Conservation (phyloP, 2,113 vertebrate species). For the Lates calcarifer region DNA sequence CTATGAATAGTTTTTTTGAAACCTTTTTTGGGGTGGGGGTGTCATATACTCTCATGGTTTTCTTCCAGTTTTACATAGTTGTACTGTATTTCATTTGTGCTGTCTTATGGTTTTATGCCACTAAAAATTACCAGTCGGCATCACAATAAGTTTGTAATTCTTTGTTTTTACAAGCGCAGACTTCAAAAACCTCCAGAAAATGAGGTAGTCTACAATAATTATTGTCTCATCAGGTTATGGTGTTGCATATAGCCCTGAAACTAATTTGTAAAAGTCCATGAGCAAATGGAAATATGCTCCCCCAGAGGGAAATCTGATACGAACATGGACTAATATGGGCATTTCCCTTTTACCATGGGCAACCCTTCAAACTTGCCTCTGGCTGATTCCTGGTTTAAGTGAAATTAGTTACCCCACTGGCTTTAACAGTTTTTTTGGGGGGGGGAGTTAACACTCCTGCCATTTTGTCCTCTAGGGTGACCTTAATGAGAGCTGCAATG, state of each 20-base stretch:
- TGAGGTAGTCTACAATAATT: background rate
- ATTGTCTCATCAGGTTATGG: background rate
- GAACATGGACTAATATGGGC: background rate
- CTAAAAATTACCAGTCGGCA: too few species aligned
- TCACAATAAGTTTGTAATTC: background rate
- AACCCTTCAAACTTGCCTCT: background rate
- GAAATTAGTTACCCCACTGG: background rate
- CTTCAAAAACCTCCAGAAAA: too few species aligned
- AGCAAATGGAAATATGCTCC: background rate
- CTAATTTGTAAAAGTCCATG: background rate
- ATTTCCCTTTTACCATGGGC: background rate
- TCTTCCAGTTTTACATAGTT: too few species aligned
- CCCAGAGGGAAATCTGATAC: background rate
- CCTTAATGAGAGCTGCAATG: slow-evolving; percentile 4
- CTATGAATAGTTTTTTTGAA: too few species aligned
- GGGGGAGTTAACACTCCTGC: background rate
- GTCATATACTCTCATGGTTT: too few species aligned
- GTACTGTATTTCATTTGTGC: too few species aligned
- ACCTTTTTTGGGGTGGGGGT: too few species aligned
- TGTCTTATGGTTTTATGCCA: too few species aligned
- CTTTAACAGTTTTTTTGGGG: background rate
- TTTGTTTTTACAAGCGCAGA: too few species aligned
- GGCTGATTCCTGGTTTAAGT: background rate
- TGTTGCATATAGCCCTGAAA: background rate
- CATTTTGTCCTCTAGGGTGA: background rate